Conservation (phyloP, 1,140 invertebrate genomes). For the Drosophila pseudoobscura region DNA sequence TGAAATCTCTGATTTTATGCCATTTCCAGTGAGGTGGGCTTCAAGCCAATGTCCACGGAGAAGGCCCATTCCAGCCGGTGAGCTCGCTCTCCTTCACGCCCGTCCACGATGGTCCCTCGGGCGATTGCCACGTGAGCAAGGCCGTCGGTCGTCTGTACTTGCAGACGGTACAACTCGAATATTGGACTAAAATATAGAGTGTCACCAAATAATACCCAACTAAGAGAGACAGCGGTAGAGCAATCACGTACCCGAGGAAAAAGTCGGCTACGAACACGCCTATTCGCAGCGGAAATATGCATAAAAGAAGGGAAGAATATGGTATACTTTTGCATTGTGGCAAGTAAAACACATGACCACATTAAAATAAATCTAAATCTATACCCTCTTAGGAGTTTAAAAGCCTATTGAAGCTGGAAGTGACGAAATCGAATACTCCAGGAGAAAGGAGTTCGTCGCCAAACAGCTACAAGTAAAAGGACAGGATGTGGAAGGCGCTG, state of each 20-base stretch:
- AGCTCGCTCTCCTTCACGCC: constrained; percentile 94
- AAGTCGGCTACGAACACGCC: constrained; percentile 85
- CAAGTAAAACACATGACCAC: constrained; percentile 82
- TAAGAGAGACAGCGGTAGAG: background rate
- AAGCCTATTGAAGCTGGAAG: constrained; percentile 89
- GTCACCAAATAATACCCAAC: background rate
- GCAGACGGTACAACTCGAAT: constrained; percentile 87
- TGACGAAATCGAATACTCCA: constrained; percentile 89
- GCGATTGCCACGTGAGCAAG: constrained; percentile 97
- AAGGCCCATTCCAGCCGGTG: too few relatives aligned
- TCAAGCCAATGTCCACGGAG: constrained; percentile 86
- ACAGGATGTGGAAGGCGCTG: constrained; percentile 85
- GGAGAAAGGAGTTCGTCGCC: constrained; percentile 86
- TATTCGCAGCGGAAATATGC: constrained; percentile 93
- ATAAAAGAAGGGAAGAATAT: constrained; percentile 95
- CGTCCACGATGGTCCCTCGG: constrained; percentile 93
- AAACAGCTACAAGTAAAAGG: constrained; percentile 90
- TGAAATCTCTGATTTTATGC: background rate
- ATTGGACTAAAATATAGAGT: too few relatives aligned
- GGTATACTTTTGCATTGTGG: constrained; percentile 92
- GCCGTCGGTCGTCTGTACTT: constrained; percentile 96
- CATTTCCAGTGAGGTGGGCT: too few relatives aligned
- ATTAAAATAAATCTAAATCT: background rate
- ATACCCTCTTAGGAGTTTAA: constrained; percentile 87
- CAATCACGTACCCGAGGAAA: background rate